Conservation (phyloP, 1,140 invertebrate genomes). For the Eriosoma lanigerum region DNA sequence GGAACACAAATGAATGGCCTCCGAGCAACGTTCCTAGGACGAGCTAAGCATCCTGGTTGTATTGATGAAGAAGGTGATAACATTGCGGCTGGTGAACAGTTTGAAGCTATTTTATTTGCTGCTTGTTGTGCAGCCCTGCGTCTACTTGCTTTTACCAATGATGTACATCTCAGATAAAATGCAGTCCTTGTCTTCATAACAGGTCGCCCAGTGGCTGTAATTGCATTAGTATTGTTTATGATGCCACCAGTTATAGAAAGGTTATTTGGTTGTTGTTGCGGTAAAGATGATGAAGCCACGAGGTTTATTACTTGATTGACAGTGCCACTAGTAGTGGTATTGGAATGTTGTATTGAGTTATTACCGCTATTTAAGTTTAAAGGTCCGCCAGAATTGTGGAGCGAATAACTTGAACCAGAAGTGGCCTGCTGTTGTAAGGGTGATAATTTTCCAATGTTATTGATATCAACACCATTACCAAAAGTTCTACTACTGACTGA, state of each 20-base stretch:
- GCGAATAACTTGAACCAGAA: neutral
- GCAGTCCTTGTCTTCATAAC: slow-evolving; percentile 96
- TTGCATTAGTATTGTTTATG: slow-evolving; percentile 56
- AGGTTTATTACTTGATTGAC: slow-evolving; percentile 17
- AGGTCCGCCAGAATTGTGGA: slow-evolving; percentile 18
- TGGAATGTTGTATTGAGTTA: neutral
- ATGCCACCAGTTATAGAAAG: slow-evolving; percentile 2
- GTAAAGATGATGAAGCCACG: neutral
- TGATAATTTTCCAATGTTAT: neutral
- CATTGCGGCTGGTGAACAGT: neutral
- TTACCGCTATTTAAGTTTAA: slow-evolving; percentile 19
- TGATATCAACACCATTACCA: neutral
- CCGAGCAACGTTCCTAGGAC: slow-evolving; percentile 80
- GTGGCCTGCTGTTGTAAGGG: neutral
- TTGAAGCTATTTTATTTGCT: neutral
- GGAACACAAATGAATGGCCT: slow-evolving; percentile 74
- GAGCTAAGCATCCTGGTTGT: slow-evolving; percentile 79
- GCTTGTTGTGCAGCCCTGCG: slow-evolving; percentile 57
- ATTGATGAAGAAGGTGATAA: neutral
- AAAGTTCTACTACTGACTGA: neutral
- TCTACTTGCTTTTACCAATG: slow-evolving; percentile 82
- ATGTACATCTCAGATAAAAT: slow-evolving; percentile 89
- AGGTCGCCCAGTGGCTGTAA: slow-evolving; percentile 77
- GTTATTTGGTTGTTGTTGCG: slow-evolving; percentile 17
- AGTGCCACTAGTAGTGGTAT: neutral